Conservation (phyloP, 2,797 vertebrate species). For the Clamator glandarius region DNA sequence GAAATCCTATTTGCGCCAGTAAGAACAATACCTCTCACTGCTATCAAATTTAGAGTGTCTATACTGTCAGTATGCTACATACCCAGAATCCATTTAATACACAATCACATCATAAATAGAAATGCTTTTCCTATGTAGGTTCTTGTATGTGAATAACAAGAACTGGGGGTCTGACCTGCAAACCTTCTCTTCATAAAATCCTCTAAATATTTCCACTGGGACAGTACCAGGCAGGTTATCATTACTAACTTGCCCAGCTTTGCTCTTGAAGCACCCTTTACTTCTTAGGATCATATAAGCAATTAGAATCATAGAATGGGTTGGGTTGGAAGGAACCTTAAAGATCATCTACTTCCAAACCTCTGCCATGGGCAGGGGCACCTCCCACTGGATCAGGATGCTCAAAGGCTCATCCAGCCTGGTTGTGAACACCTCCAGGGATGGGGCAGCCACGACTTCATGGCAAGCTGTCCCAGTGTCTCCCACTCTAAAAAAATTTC, state of each 20-base stretch:
- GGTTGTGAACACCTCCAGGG: too few relatives aligned
- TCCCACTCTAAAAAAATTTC: too few relatives aligned
- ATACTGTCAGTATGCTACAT: not conserved
- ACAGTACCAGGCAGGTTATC: not conserved
- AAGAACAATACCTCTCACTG: not conserved
- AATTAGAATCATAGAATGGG: not conserved
- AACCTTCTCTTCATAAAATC: not conserved
- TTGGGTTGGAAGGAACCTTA: too few relatives aligned
- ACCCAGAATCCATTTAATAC: not conserved
- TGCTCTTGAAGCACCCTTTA: not conserved
- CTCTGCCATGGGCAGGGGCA: too few relatives aligned
- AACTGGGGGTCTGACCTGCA: not conserved
- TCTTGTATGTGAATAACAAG: not conserved
- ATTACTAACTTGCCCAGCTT: not conserved
- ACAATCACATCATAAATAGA: not conserved
- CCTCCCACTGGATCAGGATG: too few relatives aligned
- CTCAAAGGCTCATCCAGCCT: too few relatives aligned
- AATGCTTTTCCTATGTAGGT: not conserved
- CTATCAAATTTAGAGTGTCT: not conserved
- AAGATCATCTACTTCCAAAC: too few relatives aligned
- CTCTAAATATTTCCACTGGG: not conserved
- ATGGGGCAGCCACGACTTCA: too few relatives aligned
- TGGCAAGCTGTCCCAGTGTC: too few relatives aligned
- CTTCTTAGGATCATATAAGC: not conserved
- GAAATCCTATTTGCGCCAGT: not conserved